Conservation (phyloP, 2,888 invertebrate genomes). For the Acleris sparsana region DNA sequence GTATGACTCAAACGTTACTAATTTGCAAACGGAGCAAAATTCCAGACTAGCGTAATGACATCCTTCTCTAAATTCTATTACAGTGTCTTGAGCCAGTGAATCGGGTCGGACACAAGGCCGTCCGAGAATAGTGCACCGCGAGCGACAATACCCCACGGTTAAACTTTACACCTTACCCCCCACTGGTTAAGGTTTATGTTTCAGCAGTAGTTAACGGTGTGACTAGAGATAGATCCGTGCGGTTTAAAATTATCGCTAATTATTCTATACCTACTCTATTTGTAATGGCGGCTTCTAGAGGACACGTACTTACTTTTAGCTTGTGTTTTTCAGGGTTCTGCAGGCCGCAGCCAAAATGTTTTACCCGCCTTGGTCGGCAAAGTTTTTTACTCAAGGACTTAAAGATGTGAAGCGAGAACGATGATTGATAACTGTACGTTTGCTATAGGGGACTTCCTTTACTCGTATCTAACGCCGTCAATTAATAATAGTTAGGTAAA, state of each 20-base stretch:
- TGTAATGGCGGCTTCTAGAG: slow-evolving; percentile 15
- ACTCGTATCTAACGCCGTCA: no score
- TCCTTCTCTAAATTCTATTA: slow-evolving; percentile 49
- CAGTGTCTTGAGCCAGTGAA: slow-evolving; percentile 27
- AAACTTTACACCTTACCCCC: slow-evolving; percentile 7
- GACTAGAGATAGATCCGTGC: slow-evolving; percentile 20
- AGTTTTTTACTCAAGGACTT: no score
- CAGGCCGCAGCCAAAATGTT: no score
- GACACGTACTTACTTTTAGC: slow-evolving; percentile 4
- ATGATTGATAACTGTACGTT: no score
- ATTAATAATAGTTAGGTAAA: no score
- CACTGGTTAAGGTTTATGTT: slow-evolving; percentile 1
- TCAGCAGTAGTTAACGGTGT: slow-evolving; percentile 3
- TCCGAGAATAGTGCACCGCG: slow-evolving; percentile 67
- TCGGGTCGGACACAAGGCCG: slow-evolving; percentile 56
- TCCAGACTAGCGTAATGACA: slow-evolving; percentile 39
- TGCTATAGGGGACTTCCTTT: no score
- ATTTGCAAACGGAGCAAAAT: slow-evolving; percentile 30
- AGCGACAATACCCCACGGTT: slow-evolving; percentile 46
- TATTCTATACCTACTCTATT: slow-evolving; percentile 24
- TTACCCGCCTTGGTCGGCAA: no score
- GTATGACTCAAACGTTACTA: slow-evolving; percentile 14
- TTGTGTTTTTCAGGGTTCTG: slow-evolving; percentile 2
- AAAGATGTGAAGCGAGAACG: no score
- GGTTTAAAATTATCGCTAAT: slow-evolving; percentile 30